These are phyloP conservation scores for Sturmia bella DNA, from an alignment of 2,888 invertebrate species.

Conservation along the genomic window DNA sequence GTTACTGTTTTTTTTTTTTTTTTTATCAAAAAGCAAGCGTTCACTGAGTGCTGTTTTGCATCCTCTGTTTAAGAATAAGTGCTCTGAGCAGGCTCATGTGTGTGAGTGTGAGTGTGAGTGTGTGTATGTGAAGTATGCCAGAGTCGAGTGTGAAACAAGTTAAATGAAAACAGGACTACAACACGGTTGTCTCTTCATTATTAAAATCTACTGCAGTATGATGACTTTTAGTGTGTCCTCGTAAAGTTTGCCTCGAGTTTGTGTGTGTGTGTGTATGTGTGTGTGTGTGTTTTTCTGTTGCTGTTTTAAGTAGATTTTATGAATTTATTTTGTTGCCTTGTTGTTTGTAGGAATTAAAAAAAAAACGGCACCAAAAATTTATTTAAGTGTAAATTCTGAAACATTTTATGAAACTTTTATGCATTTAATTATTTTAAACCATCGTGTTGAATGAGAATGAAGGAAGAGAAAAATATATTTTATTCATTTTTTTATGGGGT, in stretches of 20 bases:
- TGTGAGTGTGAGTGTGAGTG: neutral
- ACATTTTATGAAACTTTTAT: constrained; percentile 52
- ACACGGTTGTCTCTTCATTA: constrained; percentile 58
- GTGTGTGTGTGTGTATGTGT: no score
- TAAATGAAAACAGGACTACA: constrained; percentile 38
- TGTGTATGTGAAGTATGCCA: neutral
- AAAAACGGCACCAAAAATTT: constrained; percentile 45
- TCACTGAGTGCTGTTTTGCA: neutral
- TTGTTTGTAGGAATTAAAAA: constrained; percentile 31
- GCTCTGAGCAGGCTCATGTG: neutral
- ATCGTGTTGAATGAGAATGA: constrained; percentile 45
- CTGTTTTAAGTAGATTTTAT: constrained; percentile 23
- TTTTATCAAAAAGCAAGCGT: constrained; percentile 24
- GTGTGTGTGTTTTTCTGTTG: constrained; percentile 21
- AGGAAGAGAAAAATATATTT: neutral
- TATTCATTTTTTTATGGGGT: constrained; percentile 23
- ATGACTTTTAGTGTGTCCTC: constrained; percentile 59
- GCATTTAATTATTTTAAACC: constrained; percentile 55
- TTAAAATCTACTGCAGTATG: constrained; percentile 67
- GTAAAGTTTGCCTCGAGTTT: constrained; percentile 60
- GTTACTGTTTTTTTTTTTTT: neutral
- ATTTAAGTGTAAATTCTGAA: constrained; percentile 56
- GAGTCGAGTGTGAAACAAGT: constrained; percentile 17
- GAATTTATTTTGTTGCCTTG: constrained; percentile 8
- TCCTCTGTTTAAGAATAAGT: neutral